Conservation (phyloP, 2,113 vertebrate species). For the Stigmatopora argus region DNA sequence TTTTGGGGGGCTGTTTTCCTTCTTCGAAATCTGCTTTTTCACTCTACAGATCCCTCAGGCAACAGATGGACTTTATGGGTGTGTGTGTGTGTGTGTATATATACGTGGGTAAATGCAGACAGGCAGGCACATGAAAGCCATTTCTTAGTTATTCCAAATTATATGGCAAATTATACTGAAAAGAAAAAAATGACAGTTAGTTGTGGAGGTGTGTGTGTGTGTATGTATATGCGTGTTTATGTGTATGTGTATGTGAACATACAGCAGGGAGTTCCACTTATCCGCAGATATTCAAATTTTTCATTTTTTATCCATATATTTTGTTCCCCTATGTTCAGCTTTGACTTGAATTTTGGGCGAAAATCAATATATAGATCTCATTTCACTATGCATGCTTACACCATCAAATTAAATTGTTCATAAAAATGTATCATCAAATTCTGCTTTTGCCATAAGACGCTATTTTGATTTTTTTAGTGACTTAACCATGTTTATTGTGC, state of each 20-base stretch:
- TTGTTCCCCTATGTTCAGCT: background rate
- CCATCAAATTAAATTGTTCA: background rate
- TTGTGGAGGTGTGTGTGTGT: conserved; percentile 3
- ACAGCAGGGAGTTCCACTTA: background rate
- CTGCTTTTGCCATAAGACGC: background rate
- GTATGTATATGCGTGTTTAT: too few relatives aligned
- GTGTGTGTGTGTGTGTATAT: conserved; percentile 6
- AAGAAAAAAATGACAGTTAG: background rate
- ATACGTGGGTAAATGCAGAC: background rate
- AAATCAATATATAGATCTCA: background rate
- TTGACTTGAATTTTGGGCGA: background rate
- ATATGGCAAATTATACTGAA: background rate
- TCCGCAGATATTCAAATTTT: background rate
- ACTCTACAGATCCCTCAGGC: conserved; percentile 9
- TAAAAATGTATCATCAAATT: background rate
- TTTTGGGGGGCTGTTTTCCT: background rate
- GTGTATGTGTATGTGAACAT: background rate
- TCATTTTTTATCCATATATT: background rate
- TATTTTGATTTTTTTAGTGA: background rate
- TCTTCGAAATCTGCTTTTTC: conserved; percentile 2
- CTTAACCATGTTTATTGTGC: background rate
- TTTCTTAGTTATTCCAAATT: conserved; percentile 9
- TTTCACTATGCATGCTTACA: background rate
- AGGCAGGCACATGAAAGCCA: background rate
- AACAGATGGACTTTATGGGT: conserved; percentile 39